Evolutionary conservation across 2,113 vertebrate species (phyloP).

Genomic region (Kryptolebias marmoratus): DNA sequence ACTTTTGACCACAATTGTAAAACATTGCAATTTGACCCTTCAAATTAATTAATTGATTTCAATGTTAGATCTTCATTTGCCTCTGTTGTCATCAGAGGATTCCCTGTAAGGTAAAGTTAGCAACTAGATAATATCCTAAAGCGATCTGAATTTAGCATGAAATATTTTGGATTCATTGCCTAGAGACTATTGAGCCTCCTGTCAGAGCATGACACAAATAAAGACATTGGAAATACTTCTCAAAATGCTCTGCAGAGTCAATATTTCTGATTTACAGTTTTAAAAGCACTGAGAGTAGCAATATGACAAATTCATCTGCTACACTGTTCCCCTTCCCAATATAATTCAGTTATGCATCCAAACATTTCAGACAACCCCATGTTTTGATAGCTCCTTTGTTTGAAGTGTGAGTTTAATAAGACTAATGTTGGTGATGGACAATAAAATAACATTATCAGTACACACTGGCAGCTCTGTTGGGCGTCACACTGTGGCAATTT

Average conservation of each 20-base stretch:
- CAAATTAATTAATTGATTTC: constrained; percentile 55
- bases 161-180: constrained; percentile 54
- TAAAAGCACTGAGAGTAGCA: background rate
- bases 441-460: constrained; percentile 10
- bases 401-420: background rate
- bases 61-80: constrained; percentile 46
- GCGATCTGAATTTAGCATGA: constrained; percentile 52
- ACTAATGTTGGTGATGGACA: constrained; percentile 23
- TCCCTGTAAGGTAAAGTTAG: constrained; percentile 63
- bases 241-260: constrained; percentile 1
- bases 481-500: background rate
- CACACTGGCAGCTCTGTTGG: constrained; percentile 14
- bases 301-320: constrained; percentile 7
- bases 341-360: background rate
- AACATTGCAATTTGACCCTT: constrained; percentile 49
- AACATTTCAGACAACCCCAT: constrained; percentile 8
- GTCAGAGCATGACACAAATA: constrained; percentile 24
- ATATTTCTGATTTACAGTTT: constrained; percentile 6
- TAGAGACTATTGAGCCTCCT: constrained; percentile 35
- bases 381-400: constrained; percentile 2
- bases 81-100: constrained; percentile 38
- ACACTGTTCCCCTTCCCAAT: background rate
- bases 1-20: background rate
- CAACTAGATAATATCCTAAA: constrained; percentile 57
- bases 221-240: background rate